Base-by-base conservation (phyloP, 2,888 invertebrate genomes). In the Athripsodes cinereus region DNA sequence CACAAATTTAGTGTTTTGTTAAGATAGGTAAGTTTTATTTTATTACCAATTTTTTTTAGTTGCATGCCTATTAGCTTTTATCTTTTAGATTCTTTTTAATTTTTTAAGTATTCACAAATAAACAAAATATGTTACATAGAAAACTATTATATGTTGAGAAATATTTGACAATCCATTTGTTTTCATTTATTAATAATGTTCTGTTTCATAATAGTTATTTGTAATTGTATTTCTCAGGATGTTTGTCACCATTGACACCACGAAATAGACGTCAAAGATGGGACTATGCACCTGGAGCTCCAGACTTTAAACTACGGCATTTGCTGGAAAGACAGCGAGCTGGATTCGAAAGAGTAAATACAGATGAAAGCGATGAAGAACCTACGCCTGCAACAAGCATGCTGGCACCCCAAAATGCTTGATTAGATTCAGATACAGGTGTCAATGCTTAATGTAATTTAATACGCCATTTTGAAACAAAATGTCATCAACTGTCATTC, bases 281-380 rank as follows among this genome's bases (percentile, higher is more conserved):
- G 64, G 64, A 64, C 53, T 64, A 62, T 35, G 62, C 64, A 18
- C 74, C 74, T 52, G 71, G 74, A 64, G 67, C 69, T 1, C 74
- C 74, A 50, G 71, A 83, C 68, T 86, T 87, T 71, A 86, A 84
- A 68, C 71, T 87, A 31, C 82, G 86, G 0, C 81, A 82, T 19
- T 71, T 87, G 63, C 71, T 87, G 58, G 84, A 84, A 63, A 71
- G 81, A 35, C 74, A 82, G 53, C 57, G 61, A 69, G 74, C 74
- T 48, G 77, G 78, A 18, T 88, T 87, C 71, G 83, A 84, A 59
- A 79, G 85, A 66, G 81, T 85, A 5, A 82, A 82, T 65, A 82
- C 85, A 11, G 83, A 84, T 66, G 85, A 85, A 68, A 84, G 84
- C 20, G 85, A 85, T 66, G 84, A 84, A 64, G 85, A 85, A 63